Base-by-base conservation (phyloP, 1,140 invertebrate species). In the Meloidogyne exigua region DNA sequence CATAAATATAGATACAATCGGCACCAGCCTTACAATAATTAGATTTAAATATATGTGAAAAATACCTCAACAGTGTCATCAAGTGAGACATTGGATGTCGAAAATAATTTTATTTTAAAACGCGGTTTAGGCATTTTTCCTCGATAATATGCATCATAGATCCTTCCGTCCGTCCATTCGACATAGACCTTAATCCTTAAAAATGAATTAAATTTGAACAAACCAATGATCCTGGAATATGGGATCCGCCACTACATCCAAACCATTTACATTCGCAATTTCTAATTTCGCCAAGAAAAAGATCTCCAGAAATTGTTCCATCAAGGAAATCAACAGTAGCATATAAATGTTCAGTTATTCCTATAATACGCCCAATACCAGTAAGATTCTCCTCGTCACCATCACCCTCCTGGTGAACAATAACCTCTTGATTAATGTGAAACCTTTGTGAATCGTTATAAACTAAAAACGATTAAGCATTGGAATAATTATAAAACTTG, bases 251-350 rank as follows among this genome's bases (percentile, higher is more conserved):
- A 13, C 64, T 78, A 65, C 77, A 79, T 11, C 79, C 76, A 71
- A 79, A 64, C 78, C 44, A 44, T 65, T 79, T 68, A 75, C 77
- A 79, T 44, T 79, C 76, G 39, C 77, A 79, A 63, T 74, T 49
- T 28, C 39, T 42, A 32, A 79, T 80, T 66, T 79, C 77, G 7
- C 66, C 21, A 65, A 65, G 78, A 23, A 79, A 79, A 25, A 79
- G 28, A 21, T 79, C 77, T 23, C 32, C 65, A 13, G 68, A 75
- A 12, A 65, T 65, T 18, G 76, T 57, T 21, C 77, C 77, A 68
- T 79, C 77, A 65, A 79, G n/a, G 42, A 79, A 79, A 39, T 79
- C 77, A 11, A 79, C 77, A 12, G 77, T 73, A 39, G 68, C 42
- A 26, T 25, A 79, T 23, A 79, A 44, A 18, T 68, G 42, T 36